phyloP scores from a whole-genome alignment of 2,113 vertebrate genomes.

The Salvator merianae region DNA sequence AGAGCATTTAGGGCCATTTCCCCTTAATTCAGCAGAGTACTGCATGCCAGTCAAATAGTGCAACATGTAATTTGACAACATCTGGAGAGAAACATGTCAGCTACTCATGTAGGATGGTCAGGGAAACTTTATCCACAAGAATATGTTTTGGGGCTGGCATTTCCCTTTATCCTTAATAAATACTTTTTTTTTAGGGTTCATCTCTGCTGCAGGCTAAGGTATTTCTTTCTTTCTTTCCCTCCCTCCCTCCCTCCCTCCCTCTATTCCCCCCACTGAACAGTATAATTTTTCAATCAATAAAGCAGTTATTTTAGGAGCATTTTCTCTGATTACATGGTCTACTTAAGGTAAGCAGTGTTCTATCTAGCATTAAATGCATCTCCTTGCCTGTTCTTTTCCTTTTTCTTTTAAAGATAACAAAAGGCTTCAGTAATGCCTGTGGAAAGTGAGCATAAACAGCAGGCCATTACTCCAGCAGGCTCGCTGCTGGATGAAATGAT shows the following conservation, averaged over 20 bases:
- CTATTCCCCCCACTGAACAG: too few relatives aligned
- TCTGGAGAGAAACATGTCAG: too few relatives aligned
- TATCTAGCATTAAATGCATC: background rate
- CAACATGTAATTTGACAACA: too few relatives aligned
- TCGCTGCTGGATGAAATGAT: constrained; percentile 22
- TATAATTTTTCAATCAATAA: too few relatives aligned
- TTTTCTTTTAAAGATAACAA: constrained; percentile 40
- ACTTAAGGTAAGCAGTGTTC: constrained; percentile 12
- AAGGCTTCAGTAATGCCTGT: constrained; percentile 24
- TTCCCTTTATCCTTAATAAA: too few relatives aligned
- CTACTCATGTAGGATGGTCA: too few relatives aligned
- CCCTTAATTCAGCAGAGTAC: background rate
- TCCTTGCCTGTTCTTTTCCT: constrained; percentile 10
- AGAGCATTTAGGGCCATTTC: background rate
- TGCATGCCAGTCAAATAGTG: background rate
- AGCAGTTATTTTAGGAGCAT: constrained; percentile 15
- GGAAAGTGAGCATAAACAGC: constrained; percentile 29
- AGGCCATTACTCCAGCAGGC: constrained; percentile 13
- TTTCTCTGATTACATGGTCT: constrained; percentile 40
- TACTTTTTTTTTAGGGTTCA: background rate
- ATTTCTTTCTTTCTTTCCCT: background rate
- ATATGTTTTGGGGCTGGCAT: too few relatives aligned
- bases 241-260: too few relatives aligned
- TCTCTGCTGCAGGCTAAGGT: background rate
- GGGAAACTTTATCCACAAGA: too few relatives aligned